Conservation (phyloP, 1,140 invertebrate species). For the Sminthurides bifidus region DNA sequence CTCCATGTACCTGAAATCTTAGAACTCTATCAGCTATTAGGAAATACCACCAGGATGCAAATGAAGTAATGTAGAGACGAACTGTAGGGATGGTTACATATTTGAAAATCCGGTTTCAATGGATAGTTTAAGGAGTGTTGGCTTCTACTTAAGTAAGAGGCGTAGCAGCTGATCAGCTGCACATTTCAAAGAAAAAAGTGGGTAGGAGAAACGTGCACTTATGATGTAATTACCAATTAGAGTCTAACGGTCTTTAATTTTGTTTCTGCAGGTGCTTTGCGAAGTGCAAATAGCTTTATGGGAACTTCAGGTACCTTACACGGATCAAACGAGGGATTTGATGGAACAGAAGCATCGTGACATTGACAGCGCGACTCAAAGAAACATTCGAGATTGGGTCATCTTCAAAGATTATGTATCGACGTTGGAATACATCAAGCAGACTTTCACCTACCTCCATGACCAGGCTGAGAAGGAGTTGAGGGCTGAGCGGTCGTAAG, state of each 20-base stretch:
- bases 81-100: too few species aligned
- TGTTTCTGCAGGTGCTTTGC: conserved; percentile 42
- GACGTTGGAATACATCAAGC: conserved; percentile 45
- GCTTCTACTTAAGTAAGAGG: too few species aligned
- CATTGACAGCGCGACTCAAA: conserved; percentile 37
- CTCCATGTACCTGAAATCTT: too few species aligned
- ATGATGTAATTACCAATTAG: too few species aligned
- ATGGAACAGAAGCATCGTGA: conserved; percentile 45
- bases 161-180: too few species aligned
- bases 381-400: conserved; percentile 49
- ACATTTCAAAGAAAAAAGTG: too few species aligned
- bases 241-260: conserved; percentile 13
- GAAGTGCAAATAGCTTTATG: conserved; percentile 46
- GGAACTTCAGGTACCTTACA: conserved; percentile 41
- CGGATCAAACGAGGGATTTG: conserved; percentile 43
- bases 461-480: background rate
- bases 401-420: conserved; percentile 56
- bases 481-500: background rate
- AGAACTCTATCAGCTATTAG: too few species aligned
- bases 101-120: too few species aligned
- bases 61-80: too few species aligned
- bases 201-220: too few species aligned
- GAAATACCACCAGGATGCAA: too few species aligned
- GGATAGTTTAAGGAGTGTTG: too few species aligned
- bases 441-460: conserved; percentile 39